Conservation (phyloP, 2,797 vertebrate genomes). For the Poeciliopsis paucimaculata region DNA sequence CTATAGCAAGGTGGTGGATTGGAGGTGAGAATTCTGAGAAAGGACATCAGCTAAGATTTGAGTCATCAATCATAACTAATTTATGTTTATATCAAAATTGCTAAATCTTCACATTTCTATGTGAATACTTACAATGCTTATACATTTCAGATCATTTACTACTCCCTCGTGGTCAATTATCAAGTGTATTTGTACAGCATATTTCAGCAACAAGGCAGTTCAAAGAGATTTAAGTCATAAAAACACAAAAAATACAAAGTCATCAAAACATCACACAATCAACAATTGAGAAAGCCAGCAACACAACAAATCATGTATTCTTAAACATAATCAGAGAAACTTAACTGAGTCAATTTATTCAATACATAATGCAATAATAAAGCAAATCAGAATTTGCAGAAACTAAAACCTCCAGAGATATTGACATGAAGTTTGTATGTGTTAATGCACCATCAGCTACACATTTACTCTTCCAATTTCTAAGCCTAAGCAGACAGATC, state of each 20-base stretch:
- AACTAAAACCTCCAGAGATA: neutral
- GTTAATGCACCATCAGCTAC: neutral
- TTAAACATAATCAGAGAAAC: neutral
- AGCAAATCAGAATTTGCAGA: neutral
- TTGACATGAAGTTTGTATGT: neutral
- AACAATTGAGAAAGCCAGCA: too few species aligned
- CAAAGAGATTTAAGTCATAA: too few species aligned
- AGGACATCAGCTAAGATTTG: neutral
- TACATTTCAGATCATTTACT: neutral
- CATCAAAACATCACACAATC: too few species aligned
- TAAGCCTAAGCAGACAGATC: neutral
- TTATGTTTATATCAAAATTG: too few species aligned
- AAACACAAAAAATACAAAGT: too few species aligned
- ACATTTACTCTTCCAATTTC: neutral
- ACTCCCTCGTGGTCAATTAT: neutral
- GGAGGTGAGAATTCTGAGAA: neutral
- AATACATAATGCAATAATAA: neutral
- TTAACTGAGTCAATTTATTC: neutral
- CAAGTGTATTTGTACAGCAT: too few species aligned
- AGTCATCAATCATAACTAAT: neutral
- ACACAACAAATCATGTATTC: neutral
- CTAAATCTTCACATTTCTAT: neutral
- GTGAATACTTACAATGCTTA: neutral
- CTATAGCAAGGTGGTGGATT: slow-evolving; percentile 20
- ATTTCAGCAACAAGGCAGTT: too few species aligned